These are phyloP conservation scores for Penaeus japonicus DNA, from an alignment of 1,140 invertebrate genomes.

Conservation along the genomic window DNA sequence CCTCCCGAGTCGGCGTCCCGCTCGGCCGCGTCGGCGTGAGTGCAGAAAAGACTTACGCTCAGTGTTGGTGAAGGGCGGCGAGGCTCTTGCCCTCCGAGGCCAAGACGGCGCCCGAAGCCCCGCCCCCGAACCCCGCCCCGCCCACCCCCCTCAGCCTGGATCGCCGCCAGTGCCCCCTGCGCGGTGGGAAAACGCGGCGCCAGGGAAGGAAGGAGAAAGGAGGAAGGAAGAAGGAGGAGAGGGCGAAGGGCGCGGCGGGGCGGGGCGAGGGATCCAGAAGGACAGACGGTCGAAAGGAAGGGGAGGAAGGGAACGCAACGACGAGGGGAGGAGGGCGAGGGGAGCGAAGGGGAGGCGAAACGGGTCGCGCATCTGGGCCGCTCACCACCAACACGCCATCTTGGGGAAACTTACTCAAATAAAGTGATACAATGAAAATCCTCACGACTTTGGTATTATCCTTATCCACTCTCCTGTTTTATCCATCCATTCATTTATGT, in stretches of 20 bases:
- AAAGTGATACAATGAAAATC: constrained; percentile 38
- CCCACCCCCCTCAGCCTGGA: neutral
- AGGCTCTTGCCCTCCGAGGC: no score
- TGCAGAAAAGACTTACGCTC: neutral
- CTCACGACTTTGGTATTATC: constrained; percentile 1
- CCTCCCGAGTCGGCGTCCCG: no score
- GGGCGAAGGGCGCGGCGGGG: no score
- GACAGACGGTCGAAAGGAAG: no score
- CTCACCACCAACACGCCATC: constrained; percentile 3
- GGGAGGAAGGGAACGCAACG: neutral
- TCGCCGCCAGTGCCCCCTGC: neutral
- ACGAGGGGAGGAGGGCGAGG: neutral
- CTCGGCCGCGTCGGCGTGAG: neutral
- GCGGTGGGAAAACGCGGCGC: neutral
- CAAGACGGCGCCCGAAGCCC: no score
- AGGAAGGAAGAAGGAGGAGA: neutral
- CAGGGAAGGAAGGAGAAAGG: neutral
- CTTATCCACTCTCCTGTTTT: no score
- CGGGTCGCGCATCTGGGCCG: neutral
- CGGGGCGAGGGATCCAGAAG: no score
- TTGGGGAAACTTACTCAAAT: constrained; percentile 46
- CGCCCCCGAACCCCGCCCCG: no score
- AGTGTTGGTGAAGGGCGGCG: neutral
- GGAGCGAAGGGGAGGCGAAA: neutral
- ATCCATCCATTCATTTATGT: no score